Base-by-base conservation (phyloP, 1,140 invertebrate genomes). In the Eumeta japonica region DNA sequence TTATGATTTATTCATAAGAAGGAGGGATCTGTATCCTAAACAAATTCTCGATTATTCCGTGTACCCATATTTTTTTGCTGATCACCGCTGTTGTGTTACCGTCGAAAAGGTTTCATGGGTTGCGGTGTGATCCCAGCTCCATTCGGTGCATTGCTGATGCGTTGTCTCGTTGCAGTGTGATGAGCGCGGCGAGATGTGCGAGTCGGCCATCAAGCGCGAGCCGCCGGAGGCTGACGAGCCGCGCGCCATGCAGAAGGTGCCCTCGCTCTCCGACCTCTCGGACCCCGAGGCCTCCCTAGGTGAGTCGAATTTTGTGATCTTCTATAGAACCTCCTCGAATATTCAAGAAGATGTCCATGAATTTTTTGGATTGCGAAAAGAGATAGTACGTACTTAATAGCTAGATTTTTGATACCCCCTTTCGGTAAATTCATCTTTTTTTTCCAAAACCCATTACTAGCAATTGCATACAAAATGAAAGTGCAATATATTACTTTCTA, bases 231-330 rank as follows among this genome's bases (percentile, higher is more conserved):
- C 62, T 1, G 71, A 78, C 39, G 79, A 81, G 45, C 78, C 62
- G 18, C 61, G 79, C 28, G 81, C 85, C 12, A 88, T 90, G 77
- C 86, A 88, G 63, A 90, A 90, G 63, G 89, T 91, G 38, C 89
- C 89, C 3, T 90, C 88, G 1, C 80, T 90, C 17, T 88, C 86
- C 28, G 89, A 91, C 67, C 77, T 91, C 5, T 89, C 87, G 2
- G 89, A 90, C 67, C 84, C 83, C 12, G 89, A 91, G 74, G 86
- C 83, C 19, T 90, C 88, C 7, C 62, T 90, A 43, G 88, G 89
- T 91, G 75, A 88, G 87, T 87, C 16, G 19, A n/a, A n/a, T n/a
- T n/a, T 37, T 41, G 10, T 37, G 12, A 4, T 16, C 12, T 36
- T 39, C 13, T 24, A n/a, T 24, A 14, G 17, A 11, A 18, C 15